Evolutionary conservation across 2,113 vertebrate genomes (phyloP).

Genomic region (Colossoma macropomum): DNA sequence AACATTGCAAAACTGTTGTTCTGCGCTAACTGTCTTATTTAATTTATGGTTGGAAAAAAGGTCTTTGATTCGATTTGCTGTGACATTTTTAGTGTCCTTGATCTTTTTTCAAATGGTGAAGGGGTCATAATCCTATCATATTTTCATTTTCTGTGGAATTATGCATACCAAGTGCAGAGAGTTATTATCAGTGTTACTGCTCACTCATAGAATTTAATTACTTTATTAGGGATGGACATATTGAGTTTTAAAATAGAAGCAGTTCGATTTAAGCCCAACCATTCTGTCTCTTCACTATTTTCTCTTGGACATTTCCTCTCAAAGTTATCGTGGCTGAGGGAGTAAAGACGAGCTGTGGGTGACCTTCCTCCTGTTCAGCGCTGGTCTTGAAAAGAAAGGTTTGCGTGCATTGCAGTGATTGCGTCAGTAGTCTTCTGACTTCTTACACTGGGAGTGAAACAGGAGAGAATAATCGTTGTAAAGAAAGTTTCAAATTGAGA

Average conservation of each 20-base stretch:
- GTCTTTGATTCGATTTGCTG: slow-evolving; percentile 24
- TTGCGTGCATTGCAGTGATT: too few species aligned
- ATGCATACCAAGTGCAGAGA: not conserved
- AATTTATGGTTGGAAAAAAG: not conserved
- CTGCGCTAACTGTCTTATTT: not conserved
- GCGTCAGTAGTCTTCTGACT: too few species aligned
- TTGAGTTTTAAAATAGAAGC: not conserved
- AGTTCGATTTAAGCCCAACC: not conserved
- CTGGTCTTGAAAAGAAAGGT: too few species aligned
- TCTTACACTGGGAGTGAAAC: too few species aligned
- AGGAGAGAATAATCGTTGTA: too few species aligned
- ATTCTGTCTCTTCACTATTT: not conserved
- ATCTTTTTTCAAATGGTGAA: not conserved
- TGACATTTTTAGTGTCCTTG: not conserved
- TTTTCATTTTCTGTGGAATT: not conserved
- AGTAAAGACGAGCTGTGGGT: not conserved
- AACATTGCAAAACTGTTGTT: not conserved
- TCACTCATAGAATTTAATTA: too few species aligned
- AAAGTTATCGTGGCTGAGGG: not conserved
- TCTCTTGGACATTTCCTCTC: too few species aligned
- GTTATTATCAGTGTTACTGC: not conserved
- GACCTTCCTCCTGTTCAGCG: not conserved
- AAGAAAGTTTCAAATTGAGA: too few species aligned
- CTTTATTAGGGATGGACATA: too few species aligned
- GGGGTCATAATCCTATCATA: not conserved